phyloP scores from a whole-genome alignment of 2,113 vertebrate species.

The Craseonycteris thonglongyai region DNA sequence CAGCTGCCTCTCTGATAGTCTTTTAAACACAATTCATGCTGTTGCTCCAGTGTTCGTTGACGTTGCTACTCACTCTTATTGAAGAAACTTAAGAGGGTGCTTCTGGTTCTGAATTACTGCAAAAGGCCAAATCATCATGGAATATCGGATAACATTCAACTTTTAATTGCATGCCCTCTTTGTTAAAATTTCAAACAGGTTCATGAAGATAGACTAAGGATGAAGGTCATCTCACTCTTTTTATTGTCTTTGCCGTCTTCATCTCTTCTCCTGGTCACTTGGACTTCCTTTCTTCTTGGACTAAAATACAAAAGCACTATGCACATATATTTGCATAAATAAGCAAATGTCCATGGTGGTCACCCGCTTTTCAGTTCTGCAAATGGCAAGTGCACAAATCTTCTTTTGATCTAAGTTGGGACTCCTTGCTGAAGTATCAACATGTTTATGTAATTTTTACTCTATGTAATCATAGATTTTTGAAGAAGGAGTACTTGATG shows the following conservation, averaged over 20 bases:
- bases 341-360: not conserved
- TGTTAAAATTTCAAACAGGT: not conserved
- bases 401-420: not conserved
- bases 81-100: not conserved
- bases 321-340: not conserved
- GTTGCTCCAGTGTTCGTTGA: accelerated
- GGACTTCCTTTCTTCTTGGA: not conserved
- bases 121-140: not conserved
- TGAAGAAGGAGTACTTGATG: not conserved
- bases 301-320: not conserved
- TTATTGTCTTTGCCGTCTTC: not conserved
- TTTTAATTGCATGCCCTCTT: not conserved
- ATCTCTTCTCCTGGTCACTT: not conserved
- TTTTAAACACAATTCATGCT: not conserved
- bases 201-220: not conserved
- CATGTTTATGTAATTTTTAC: not conserved
- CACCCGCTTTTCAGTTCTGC: not conserved
- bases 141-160: not conserved
- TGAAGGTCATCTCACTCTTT: not conserved
- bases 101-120: not conserved
- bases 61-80: not conserved
- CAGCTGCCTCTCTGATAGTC: not conserved
- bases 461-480: not conserved
- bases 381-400: not conserved
- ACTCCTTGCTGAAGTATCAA: not conserved